A percentile compares a stretch with the other conserved stretches of the same genome.
Conservation (phyloP, 2,797 vertebrate genomes). For the Linurgus olivaceus region DNA sequence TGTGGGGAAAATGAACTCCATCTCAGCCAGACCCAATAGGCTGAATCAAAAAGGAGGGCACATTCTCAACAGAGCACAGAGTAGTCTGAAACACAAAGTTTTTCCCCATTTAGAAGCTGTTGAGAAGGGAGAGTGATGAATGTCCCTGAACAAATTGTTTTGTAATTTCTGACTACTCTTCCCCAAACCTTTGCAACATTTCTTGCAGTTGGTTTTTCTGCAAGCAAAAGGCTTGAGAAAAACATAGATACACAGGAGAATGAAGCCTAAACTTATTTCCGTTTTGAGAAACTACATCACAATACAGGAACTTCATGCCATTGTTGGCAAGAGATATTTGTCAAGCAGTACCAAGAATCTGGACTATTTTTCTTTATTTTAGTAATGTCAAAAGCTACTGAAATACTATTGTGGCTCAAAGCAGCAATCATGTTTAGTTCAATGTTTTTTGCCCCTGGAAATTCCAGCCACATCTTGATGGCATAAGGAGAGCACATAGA, state of each 20-base stretch:
- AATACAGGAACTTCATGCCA: neutral
- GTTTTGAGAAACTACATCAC: neutral
- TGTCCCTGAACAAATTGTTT: neutral
- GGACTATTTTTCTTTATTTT: neutral
- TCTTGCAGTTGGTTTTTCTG: neutral
- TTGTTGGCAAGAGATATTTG: neutral
- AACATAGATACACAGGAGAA: neutral
- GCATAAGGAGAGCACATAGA: neutral
- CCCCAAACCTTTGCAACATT: neutral
- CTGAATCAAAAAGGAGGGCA: neutral
- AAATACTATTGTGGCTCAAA: neutral
- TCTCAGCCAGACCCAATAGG: neutral
- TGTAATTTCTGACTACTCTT: neutral
- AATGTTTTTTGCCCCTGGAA: neutral
- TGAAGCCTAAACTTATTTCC: neutral
- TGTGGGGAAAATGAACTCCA: rapidly evolving
- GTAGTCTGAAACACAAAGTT: neutral
- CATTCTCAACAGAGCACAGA: neutral
- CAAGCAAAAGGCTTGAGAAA: neutral
- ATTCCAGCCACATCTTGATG: too few relatives aligned
- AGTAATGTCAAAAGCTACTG: neutral
- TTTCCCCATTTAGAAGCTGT: neutral
- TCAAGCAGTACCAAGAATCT: neutral
- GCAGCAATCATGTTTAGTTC: neutral
- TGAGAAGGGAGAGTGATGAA: neutral